These are phyloP conservation scores for Anthrax anthrax DNA, from an alignment of 2,888 invertebrate species.

Conservation along the genomic window DNA sequence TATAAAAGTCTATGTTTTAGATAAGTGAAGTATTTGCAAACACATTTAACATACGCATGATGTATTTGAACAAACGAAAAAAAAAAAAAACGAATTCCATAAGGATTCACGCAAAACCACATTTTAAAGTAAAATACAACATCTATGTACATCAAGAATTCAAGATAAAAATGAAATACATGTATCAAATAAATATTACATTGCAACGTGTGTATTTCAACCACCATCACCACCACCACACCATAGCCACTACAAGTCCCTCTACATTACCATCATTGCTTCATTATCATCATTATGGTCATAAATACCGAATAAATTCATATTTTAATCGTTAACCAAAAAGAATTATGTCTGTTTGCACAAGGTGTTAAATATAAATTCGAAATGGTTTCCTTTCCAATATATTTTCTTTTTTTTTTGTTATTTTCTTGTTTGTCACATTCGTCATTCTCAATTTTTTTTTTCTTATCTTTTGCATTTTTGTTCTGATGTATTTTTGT, in stretches of 20 bases:
- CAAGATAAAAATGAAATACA: background rate
- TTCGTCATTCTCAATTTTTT: background rate
- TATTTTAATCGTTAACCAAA: background rate
- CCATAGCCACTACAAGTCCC: no score
- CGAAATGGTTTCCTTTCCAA: background rate
- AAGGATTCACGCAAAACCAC: background rate
- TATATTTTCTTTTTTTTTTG: background rate
- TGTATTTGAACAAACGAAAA: background rate
- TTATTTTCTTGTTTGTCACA: background rate
- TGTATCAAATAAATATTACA: background rate
- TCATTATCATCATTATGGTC: no score
- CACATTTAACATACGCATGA: background rate
- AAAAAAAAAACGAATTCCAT: background rate
- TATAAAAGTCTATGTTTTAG: no score
- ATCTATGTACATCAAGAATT: background rate
- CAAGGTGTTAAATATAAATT: background rate
- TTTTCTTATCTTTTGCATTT: background rate
- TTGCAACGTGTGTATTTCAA: no score
- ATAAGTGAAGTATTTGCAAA: no score
- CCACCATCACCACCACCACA: no score
- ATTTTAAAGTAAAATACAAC: background rate
- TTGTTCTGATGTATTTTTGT: no score
- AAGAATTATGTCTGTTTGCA: background rate
- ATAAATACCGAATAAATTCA: background rate
- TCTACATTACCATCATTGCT: no score